phyloP scores from a whole-genome alignment of 2,888 invertebrate genomes.

The Philhelius pedissequus region DNA sequence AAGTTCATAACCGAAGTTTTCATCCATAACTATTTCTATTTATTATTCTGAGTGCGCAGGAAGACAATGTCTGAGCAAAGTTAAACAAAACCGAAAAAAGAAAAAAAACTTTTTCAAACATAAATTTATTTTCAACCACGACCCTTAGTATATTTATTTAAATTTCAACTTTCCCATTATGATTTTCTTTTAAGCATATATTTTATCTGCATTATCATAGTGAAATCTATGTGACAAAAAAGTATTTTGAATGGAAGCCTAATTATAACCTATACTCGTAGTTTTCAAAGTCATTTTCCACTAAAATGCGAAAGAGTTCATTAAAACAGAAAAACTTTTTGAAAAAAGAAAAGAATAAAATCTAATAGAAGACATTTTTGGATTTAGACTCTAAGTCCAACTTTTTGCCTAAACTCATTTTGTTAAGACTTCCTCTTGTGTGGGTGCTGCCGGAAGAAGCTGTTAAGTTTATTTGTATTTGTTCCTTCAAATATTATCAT shows the following conservation, averaged over 20 bases:
- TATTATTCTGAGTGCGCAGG: not conserved
- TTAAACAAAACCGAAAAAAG: not conserved
- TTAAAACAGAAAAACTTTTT: not conserved
- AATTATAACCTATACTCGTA: conserved; percentile 7
- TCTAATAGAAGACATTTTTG: not conserved
- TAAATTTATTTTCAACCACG: conserved; percentile 4
- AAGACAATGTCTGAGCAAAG: not conserved
- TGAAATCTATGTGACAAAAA: not conserved
- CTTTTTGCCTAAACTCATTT: not conserved
- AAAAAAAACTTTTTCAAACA: not conserved
- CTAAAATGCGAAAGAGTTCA: not conserved
- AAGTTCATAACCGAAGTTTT: conserved; percentile 13
- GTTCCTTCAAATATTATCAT: not conserved
- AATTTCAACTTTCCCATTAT: conserved; percentile 2
- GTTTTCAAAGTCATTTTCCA: not conserved
- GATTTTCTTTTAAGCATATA: not conserved
- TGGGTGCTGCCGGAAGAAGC: not conserved
- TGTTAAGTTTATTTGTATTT: not conserved
- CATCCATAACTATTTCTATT: not conserved
- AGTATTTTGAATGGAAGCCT: not conserved
- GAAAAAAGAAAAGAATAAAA: not conserved
- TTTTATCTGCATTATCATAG: conserved; percentile 10
- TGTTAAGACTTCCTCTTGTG: not conserved
- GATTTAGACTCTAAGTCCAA: not conserved
- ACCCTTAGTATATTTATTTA: not conserved